Evolutionary conservation across 64 coral and sea anemone genomes (phyloP), one percentile per base, ranked within the genome.

Genomic region (Montipora cactus): DNA sequence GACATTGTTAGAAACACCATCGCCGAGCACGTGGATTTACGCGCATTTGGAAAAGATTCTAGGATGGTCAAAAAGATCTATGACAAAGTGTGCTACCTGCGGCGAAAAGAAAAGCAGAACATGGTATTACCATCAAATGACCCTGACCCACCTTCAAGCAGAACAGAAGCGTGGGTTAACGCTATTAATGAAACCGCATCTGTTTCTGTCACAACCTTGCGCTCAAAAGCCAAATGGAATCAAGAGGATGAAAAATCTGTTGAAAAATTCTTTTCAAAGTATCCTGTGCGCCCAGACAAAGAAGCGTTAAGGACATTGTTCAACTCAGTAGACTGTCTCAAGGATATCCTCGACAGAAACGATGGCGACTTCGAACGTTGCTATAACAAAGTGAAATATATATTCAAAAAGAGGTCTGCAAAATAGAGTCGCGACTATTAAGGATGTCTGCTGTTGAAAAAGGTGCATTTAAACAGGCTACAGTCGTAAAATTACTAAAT

Each of bases 101-200:
- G 68, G 3, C 16, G 68, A 72, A 72, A 72, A 72, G 68, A 72
- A 72, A 72, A 72, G 68, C 7, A 72, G 68, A 7, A 72, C 68
- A 23, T 72, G 68, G 68, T 72, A 72, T 72, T 72, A 72, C 68
- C 68, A 72, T 72, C 68, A 72, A 72, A 72, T 72, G 64, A 16
- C 64, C 64, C 18, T 67, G 18, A 67, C 11, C 64, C 64, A 67
- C 4, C 64, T 67, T 67, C 18, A 16, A 67, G 3, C 64, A 67
- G 7, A 67, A 67, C 64, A 67, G 64, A 67, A 67, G 64, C 64
- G 18, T 67, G 64, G 64, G 64, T 67, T 67, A 19, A 67, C 12
- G 64, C 0, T 19, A 67, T 67, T 13, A 67, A 67, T 67, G 64
- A 67, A 5, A 67, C 64, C 0, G 1, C 64, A 67, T 67, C 64